Conservation (phyloP, 2,888 invertebrate genomes). For the Lasioglossum villosulum region DNA sequence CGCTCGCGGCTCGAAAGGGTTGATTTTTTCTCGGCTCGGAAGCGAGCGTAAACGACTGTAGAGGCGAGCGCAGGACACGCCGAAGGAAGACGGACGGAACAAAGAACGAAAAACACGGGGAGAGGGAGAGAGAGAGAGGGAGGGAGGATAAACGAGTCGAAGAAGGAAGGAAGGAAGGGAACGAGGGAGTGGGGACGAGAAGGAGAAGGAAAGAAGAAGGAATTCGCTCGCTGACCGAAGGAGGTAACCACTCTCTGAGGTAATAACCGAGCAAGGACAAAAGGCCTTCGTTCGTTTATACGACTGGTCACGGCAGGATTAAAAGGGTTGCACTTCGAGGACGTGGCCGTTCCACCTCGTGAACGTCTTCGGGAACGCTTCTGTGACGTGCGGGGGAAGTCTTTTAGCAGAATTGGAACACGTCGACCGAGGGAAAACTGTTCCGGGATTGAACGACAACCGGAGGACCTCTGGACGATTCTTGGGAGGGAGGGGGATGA, state of each 20-base stretch:
- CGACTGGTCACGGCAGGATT: conserved; percentile 68
- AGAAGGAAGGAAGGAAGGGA: not conserved
- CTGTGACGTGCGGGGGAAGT: not conserved
- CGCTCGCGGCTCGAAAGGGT: conserved; percentile 80
- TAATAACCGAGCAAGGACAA: conserved; percentile 74
- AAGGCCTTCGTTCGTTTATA: conserved; percentile 71
- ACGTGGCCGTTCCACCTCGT: conserved; percentile 4
- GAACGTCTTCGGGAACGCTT: conserved; percentile 6
- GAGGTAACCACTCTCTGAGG: conserved; percentile 61
- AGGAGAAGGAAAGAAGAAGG: conserved; percentile 7
- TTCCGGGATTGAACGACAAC: not conserved
- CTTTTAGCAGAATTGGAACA: conserved; percentile 54
- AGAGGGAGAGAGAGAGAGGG: not conserved
- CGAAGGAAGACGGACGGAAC: not conserved
- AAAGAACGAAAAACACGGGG: not conserved
- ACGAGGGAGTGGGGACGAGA: not conserved
- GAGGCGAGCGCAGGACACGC: not conserved
- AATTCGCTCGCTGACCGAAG: conserved; percentile 62
- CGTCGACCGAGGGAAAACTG: conserved; percentile 32
- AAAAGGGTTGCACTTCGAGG: conserved; percentile 70
- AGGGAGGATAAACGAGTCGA: not conserved
- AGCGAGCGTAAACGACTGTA: conserved; percentile 43
- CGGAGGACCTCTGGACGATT: not conserved
- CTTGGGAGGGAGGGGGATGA: conserved; percentile 4
- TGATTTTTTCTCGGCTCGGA: conserved; percentile 74